Evolutionary conservation across 2,888 invertebrate species (phyloP).

Genomic region (Drosophila dives): DNA sequence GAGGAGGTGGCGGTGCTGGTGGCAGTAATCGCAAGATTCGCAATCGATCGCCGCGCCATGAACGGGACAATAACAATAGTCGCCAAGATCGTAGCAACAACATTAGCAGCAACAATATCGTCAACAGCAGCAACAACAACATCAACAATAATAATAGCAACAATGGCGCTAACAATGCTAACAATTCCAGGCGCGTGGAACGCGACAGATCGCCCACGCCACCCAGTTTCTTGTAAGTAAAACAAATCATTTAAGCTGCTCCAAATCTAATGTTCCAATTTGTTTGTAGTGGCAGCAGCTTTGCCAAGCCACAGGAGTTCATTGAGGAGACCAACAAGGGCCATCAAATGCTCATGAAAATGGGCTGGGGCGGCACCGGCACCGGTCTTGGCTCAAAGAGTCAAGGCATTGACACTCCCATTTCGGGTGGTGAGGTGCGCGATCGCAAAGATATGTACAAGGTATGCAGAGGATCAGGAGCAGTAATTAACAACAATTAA

Average conservation of each 20-base stretch:
- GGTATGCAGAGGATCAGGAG: slow-evolving; percentile 79
- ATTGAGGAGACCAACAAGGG: slow-evolving; percentile 97
- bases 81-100: slow-evolving; percentile 78
- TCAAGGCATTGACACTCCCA: slow-evolving; percentile 97
- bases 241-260: background rate
- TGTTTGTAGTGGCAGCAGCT: slow-evolving; percentile 79
- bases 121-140: slow-evolving; percentile 22
- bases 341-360: slow-evolving; percentile 97
- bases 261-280: background rate
- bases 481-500: background rate
- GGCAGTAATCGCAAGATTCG: slow-evolving; percentile 82
- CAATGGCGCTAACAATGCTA: slow-evolving; percentile 78
- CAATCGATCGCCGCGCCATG: slow-evolving; percentile 85
- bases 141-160: slow-evolving; percentile 64
- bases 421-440: slow-evolving; percentile 95
- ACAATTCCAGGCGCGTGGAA: slow-evolving; percentile 82
- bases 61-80: slow-evolving; percentile 71
- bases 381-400: slow-evolving; percentile 96
- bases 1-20: slow-evolving; percentile 5
- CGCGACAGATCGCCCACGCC: slow-evolving; percentile 86
- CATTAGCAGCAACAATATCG: slow-evolving; percentile 25
- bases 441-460: slow-evolving; percentile 97
- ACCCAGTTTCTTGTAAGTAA: slow-evolving; percentile 90
- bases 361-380: slow-evolving; percentile 97
- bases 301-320: slow-evolving; percentile 86